A percentile compares a stretch with the other conserved stretches of the same genome.
These are phyloP conservation scores for Uloborus plumipes DNA, from an alignment of 2,888 invertebrate genomes.

Conservation along the genomic window DNA sequence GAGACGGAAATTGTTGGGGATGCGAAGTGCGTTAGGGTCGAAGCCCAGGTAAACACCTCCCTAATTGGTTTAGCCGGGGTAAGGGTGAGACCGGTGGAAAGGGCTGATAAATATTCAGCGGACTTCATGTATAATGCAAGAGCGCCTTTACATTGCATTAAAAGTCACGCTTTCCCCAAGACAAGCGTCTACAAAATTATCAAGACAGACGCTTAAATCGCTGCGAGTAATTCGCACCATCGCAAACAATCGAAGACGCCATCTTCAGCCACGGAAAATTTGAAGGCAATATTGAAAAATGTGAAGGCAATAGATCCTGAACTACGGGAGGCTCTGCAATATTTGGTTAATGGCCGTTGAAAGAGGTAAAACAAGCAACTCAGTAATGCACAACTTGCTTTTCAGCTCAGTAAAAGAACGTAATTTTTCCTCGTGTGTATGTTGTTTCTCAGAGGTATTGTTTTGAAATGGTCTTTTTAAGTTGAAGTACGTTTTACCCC, in stretches of 20 bases:
- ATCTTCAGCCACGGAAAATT: background rate
- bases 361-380: too few relatives aligned
- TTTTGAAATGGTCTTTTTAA: too few relatives aligned
- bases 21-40: conserved; percentile 11
- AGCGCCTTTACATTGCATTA: conserved; percentile 43
- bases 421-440: too few relatives aligned
- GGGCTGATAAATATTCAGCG: conserved; percentile 51
- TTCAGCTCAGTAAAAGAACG: too few relatives aligned
- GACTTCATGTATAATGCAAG: conserved; percentile 47
- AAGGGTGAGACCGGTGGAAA: conserved; percentile 11
- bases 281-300: too few relatives aligned
- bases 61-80: conserved; percentile 50
- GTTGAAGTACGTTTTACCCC: too few relatives aligned
- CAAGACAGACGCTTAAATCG: conserved; percentile 11
- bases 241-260: background rate
- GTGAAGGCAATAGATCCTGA: too few relatives aligned
- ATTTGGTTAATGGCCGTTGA: too few relatives aligned
- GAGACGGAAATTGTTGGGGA: conserved; percentile 15
- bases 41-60: conserved; percentile 34
- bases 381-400: too few relatives aligned
- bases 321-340: too few relatives aligned
- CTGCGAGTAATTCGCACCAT: background rate
- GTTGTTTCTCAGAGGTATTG: too few relatives aligned
- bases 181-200: conserved; percentile 7
- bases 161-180: conserved; percentile 27